Evolutionary conservation across 2,888 invertebrate species (phyloP), one percentile per base, ranked within the genome.

Genomic region (Noctua comes): DNA sequence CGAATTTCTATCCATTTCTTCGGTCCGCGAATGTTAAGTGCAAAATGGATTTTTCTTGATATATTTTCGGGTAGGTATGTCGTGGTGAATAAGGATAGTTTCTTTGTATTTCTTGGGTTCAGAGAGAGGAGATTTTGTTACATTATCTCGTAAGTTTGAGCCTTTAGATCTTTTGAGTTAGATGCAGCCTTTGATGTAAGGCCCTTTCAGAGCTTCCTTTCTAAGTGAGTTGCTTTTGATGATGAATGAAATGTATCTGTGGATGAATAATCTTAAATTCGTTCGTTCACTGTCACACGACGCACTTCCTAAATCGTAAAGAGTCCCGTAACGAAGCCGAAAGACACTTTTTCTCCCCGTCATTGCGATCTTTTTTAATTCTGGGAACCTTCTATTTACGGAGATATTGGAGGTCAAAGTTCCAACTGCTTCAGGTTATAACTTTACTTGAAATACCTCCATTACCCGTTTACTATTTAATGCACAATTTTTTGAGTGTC

Each of bases 1-100:
- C 73, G 79, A 31, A 79, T 78, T 68, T 65, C 73, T 73, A 72
- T 73, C 70, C 73, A 76, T 86, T 86, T 68, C 83, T 82, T 24
- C 54, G 65, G 73, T 43, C 59, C 31, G 24, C 71, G 51, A 71
- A 77, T 76, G 79, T 62, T 74, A 64, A 66, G 73, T 64, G 68
- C n/a, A 24, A 68, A 84, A 77, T 82, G 68, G 77, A 70, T 68
- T 79, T 82, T 24, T 43, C 43, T 31, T 71, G 68, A 77, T 48
- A 62, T 77, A 69, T 73, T 68, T 73, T 59, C 40, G 16, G 31
- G 16, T 69, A 27, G 31, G n/a, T 68, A 73, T 59, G 64, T 72
- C 36, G 8, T 64, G 36, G 16, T n/a, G 43, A 79, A 59, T 84
- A 21, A 18, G 36, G 66, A 57, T 75, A 70, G 80, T 66, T 51